These are phyloP conservation scores for Protaetia brevitarsis DNA, from an alignment of 1,140 invertebrate genomes.

Conservation along the genomic window DNA sequence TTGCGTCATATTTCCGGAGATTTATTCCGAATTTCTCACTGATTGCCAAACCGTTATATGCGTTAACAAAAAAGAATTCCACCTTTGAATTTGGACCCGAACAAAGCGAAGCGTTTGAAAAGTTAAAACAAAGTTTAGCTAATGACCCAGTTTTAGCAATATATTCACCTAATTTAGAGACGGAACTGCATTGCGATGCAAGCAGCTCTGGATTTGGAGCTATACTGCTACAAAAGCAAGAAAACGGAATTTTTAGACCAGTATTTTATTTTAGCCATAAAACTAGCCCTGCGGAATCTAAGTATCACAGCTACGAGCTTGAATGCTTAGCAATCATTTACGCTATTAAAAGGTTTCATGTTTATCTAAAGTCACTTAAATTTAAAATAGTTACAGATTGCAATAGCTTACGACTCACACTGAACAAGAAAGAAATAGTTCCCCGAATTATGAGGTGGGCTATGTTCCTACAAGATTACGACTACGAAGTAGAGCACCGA, in stretches of 20 bases:
- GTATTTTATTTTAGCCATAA: slow-evolving; percentile 41
- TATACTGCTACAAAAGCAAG: slow-evolving; percentile 39
- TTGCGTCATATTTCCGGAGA: slow-evolving; percentile 35
- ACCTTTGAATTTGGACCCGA: slow-evolving; percentile 29
- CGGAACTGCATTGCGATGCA: slow-evolving; percentile 29
- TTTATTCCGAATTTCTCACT: slow-evolving; percentile 35
- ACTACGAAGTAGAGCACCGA: slow-evolving; percentile 34
- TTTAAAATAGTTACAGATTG: slow-evolving; percentile 50
- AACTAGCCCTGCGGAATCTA: slow-evolving; percentile 33
- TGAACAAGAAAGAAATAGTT: slow-evolving; percentile 17
- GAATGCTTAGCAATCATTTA: slow-evolving; percentile 53
- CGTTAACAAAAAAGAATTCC: slow-evolving; percentile 26
- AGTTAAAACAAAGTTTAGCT: slow-evolving; percentile 2
- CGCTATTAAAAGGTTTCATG: slow-evolving; percentile 50
- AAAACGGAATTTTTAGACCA: slow-evolving; percentile 34
- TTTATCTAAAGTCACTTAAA: slow-evolving; percentile 49
- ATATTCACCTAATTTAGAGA: slow-evolving; percentile 27
- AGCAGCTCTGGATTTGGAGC: slow-evolving; percentile 29
- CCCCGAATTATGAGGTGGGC: slow-evolving; percentile 35
- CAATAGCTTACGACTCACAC: slow-evolving; percentile 17
- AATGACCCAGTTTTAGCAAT: slow-evolving; percentile 26
- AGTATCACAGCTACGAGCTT: slow-evolving; percentile 46
- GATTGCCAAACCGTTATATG: slow-evolving; percentile 36
- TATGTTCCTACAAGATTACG: slow-evolving; percentile 30
- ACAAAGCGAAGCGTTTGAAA: background rate